Conservation (phyloP, 2,888 invertebrate species). For the Amphipoea lucens region DNA sequence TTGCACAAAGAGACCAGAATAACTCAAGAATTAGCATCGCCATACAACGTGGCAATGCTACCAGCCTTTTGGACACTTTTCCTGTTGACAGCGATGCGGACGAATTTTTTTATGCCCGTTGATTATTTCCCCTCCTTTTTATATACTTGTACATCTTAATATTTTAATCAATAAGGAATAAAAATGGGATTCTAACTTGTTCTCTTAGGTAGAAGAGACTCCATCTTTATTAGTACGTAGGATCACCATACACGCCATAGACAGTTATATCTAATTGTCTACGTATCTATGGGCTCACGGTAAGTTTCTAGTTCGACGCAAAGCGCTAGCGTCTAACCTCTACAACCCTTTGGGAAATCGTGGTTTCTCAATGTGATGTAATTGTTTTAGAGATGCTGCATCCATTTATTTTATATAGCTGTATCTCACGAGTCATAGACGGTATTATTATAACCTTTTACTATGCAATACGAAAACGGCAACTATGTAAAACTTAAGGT, state of each 20-base stretch:
- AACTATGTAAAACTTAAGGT: neutral
- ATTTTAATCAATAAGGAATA: neutral
- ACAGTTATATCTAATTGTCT: neutral
- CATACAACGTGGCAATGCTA: neutral
- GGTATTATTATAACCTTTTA: neutral
- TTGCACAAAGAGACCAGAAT: too few species aligned
- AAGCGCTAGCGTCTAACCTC: constrained; percentile 41
- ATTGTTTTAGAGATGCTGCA: constrained; percentile 28
- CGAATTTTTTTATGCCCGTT: neutral
- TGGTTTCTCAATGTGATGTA: constrained; percentile 36
- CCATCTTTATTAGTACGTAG: neutral
- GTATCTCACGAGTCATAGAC: neutral
- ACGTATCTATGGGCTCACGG: neutral
- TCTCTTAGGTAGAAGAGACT: neutral
- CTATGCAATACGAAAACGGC: neutral
- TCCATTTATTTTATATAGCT: neutral
- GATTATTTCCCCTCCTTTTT: too few species aligned
- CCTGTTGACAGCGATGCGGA: neutral
- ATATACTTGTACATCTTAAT: too few species aligned
- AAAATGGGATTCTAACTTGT: too few species aligned
- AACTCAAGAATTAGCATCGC: neutral
- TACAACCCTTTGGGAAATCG: constrained; percentile 52
- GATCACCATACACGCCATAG: neutral
- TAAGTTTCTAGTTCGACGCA: constrained; percentile 47
- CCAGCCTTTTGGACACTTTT: neutral